Conservation (phyloP, 2,113 vertebrate genomes). For the Varanus komodoensis region DNA sequence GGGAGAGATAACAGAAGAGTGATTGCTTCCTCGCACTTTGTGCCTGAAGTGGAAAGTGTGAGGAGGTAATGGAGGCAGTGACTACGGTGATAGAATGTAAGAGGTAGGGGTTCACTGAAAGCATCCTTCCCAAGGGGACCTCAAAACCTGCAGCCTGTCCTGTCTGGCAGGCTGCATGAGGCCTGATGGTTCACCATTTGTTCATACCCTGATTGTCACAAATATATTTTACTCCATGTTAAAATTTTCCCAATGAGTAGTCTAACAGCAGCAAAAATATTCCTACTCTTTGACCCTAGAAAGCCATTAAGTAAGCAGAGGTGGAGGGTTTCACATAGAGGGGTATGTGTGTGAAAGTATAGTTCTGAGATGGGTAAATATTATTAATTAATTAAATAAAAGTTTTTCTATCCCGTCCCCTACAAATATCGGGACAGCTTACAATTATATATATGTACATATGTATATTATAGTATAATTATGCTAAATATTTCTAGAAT, state of each 20-base stretch:
- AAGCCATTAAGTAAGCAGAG: not conserved
- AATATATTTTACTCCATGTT: not conserved
- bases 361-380: too few species aligned
- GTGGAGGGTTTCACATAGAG: not conserved
- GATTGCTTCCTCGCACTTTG: too few species aligned
- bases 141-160: not conserved
- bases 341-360: too few species aligned
- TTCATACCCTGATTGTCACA: not conserved
- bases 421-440: too few species aligned
- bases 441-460: too few species aligned
- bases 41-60: not conserved
- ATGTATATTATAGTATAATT: not conserved
- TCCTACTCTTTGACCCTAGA: not conserved
- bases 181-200: not conserved
- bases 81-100: too few species aligned
- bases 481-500: slow-evolving; percentile 28
- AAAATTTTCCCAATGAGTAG: too few species aligned
- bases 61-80: not conserved
- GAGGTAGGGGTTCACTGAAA: not conserved
- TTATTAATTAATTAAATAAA: too few species aligned
- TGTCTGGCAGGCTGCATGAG: not conserved
- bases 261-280: not conserved
- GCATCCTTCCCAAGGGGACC: not conserved
- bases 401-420: too few species aligned
- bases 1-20: not conserved